Conservation (phyloP, 2,113 vertebrate species). For the Malurus melanocephalus region DNA sequence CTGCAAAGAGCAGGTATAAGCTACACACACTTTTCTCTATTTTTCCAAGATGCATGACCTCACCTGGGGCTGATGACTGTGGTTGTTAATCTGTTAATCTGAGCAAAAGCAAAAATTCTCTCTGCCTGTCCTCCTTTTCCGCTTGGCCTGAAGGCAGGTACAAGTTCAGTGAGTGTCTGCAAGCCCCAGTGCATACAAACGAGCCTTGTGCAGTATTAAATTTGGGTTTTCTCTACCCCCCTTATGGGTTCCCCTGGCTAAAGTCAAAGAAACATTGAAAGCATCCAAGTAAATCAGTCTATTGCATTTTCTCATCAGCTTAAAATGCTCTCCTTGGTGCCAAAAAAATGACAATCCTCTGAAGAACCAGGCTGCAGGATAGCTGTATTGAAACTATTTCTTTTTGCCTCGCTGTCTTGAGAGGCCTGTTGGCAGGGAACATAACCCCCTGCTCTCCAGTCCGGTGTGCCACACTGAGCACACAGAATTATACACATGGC, state of each 20-base stretch:
- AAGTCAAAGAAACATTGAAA: conserved; percentile 51
- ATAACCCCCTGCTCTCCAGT: neutral
- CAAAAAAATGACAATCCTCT: conserved; percentile 50
- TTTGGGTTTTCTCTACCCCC: neutral
- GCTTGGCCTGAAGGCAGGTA: neutral
- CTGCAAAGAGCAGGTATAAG: neutral
- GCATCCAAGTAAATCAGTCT: conserved; percentile 59
- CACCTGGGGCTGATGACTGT: neutral
- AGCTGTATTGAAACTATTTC: conserved; percentile 26
- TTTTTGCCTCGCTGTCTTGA: conserved; percentile 18
- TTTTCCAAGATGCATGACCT: neutral
- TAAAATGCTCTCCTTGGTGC: conserved; percentile 10
- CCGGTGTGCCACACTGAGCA: neutral
- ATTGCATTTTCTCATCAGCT: conserved; percentile 45
- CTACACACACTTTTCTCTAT: neutral
- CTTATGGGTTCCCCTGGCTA: conserved; percentile 20
- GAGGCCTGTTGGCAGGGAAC: conserved; percentile 16
- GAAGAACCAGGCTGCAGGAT: neutral
- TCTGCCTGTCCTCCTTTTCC: neutral
- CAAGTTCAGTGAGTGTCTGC: conserved; percentile 8
- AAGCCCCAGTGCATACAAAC: conserved; percentile 47
- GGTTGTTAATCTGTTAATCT: neutral
- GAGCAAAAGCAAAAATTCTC: neutral
- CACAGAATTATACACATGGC: neutral
- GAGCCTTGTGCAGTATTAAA: conserved; percentile 36